phyloP scores from a whole-genome alignment of 2,113 vertebrate species.

The Excalfactoria chinensis region DNA sequence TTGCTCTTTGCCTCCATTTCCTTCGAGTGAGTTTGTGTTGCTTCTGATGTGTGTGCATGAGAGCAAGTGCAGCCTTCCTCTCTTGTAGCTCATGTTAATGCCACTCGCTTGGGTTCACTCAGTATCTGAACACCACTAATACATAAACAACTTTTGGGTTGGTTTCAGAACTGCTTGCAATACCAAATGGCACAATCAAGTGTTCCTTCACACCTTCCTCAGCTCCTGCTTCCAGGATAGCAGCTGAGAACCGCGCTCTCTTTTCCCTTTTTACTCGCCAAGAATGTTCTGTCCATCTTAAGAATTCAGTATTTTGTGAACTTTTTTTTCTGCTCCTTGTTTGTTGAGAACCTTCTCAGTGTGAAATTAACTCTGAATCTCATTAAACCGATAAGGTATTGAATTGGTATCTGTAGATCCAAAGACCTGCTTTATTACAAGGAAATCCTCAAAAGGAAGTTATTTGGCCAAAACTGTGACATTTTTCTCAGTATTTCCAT shows the following conservation, averaged over 20 bases:
- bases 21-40: rapidly evolving
- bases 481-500: not conserved
- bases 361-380: slow-evolving; percentile 9
- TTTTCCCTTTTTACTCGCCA: not conserved
- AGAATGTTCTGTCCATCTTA: not conserved
- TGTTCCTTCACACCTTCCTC: not conserved
- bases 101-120: not conserved
- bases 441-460: not conserved
- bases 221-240: not conserved
- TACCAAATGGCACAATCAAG: not conserved
- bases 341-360: not conserved
- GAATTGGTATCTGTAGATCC: not conserved
- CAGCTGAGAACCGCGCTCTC: not conserved
- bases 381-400: not conserved
- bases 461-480: not conserved
- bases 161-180: not conserved
- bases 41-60: not conserved
- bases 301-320: not conserved
- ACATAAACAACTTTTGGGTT: not conserved
- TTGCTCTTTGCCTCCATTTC: not conserved
- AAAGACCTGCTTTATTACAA: not conserved
- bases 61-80: not conserved
- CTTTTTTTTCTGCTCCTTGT: not conserved
- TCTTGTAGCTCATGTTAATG: rapidly evolving
- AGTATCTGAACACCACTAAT: rapidly evolving